These are phyloP conservation scores for Halesus radiatus DNA, from an alignment of 1,140 invertebrate species.

Conservation along the genomic window DNA sequence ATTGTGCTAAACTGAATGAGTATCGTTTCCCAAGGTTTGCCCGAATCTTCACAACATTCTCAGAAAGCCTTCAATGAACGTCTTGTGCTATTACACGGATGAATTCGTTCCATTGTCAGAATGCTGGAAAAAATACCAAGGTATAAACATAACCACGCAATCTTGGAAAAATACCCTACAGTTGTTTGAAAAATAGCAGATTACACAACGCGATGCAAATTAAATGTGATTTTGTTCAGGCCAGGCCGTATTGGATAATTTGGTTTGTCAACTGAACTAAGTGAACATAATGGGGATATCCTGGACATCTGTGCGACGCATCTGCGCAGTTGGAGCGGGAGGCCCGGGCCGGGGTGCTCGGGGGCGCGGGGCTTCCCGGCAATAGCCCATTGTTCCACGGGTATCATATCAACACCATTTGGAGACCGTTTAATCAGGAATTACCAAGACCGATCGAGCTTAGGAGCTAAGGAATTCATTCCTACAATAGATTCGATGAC, in stretches of 20 bases:
- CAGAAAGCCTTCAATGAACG: constrained; percentile 22
- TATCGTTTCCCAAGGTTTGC: neutral
- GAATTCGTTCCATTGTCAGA: constrained; percentile 32
- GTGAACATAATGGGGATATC: constrained; percentile 52
- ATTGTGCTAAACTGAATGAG: constrained; percentile 10
- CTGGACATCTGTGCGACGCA: constrained; percentile 51
- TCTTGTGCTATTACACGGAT: constrained; percentile 21
- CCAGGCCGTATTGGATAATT: constrained; percentile 37
- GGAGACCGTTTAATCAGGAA: constrained; percentile 25
- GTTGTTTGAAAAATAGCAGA: too few species aligned
- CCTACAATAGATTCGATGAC: too few species aligned
- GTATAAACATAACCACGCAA: too few species aligned
- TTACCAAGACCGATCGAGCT: neutral
- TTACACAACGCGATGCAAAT: constrained; percentile 6
- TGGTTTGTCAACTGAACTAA: constrained; percentile 45
- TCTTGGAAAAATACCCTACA: too few species aligned
- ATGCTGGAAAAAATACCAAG: too few species aligned
- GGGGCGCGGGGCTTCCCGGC: constrained; percentile 19
- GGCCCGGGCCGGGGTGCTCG: neutral
- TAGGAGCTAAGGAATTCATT: too few species aligned
- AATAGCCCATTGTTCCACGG: constrained; percentile 23
- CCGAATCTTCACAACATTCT: constrained; percentile 28
- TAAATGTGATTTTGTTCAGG: constrained; percentile 34
- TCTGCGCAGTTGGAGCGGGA: constrained; percentile 35
- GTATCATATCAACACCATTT: constrained; percentile 36